These are phyloP conservation scores for Lasioglossum lativentre DNA, from an alignment of 2,888 invertebrate genomes.

Conservation along the genomic window DNA sequence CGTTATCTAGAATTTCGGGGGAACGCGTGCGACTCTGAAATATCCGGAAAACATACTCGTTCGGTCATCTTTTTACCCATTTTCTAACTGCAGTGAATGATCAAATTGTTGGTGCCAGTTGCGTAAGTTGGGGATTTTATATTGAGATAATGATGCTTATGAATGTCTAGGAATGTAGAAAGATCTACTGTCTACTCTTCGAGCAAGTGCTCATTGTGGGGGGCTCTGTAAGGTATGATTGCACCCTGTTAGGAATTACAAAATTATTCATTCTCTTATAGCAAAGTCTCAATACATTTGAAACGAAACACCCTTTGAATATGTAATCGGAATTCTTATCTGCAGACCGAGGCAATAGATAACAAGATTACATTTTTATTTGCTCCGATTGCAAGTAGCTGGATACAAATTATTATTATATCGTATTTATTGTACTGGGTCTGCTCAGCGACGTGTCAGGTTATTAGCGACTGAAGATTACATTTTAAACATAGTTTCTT, in stretches of 20 bases:
- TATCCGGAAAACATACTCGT: neutral
- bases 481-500: too few relatives aligned
- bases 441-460: neutral
- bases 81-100: neutral
- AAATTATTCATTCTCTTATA: neutral
- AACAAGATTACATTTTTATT: slow-evolving; percentile 6
- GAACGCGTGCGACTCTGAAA: neutral
- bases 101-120: neutral
- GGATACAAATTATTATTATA: neutral
- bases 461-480: too few relatives aligned
- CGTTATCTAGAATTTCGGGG: neutral
- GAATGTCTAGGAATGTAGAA: too few relatives aligned
- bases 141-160: neutral
- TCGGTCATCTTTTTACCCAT: neutral
- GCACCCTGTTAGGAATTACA: neutral
- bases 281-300: neutral
- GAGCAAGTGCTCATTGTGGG: neutral
- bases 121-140: neutral
- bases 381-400: neutral
- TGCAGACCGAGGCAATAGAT: neutral
- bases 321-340: neutral
- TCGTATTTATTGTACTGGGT: neutral
- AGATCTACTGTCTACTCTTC: neutral
- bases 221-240: too few relatives aligned
- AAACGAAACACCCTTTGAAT: neutral